These are phyloP conservation scores for Monodelphis domestica DNA, from an alignment of 2,797 vertebrate genomes.

Conservation along the genomic window DNA sequence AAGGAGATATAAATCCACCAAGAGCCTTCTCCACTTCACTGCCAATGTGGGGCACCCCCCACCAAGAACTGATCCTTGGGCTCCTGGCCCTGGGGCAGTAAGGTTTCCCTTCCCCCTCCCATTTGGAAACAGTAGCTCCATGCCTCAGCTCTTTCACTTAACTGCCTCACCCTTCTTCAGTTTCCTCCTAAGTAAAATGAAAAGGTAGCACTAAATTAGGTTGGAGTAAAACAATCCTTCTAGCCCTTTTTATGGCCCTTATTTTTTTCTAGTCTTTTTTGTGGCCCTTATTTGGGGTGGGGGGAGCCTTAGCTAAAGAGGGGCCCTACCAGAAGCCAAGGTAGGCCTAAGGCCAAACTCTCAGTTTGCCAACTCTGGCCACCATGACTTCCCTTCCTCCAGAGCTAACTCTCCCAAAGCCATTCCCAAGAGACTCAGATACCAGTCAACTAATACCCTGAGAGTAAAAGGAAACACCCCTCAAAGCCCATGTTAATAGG, in stretches of 20 bases:
- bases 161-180: neutral
- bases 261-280: neutral
- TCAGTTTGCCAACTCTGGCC: neutral
- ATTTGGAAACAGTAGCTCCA: neutral
- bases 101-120: neutral
- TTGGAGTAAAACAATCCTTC: neutral
- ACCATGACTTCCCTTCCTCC: neutral
- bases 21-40: neutral
- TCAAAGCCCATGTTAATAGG: neutral
- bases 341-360: neutral
- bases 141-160: neutral
- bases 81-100: constrained; percentile 27
- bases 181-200: neutral
- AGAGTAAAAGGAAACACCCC: neutral
- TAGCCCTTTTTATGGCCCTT: neutral
- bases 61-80: constrained; percentile 2
- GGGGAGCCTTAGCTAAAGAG: neutral
- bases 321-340: neutral
- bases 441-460: neutral
- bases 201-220: neutral
- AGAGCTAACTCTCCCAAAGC: too few relatives aligned
- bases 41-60: neutral
- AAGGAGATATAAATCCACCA: neutral
- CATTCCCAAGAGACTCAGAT: neutral
- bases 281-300: neutral